phyloP scores from a whole-genome alignment of 2,888 invertebrate species.

The Chymomyza procnemis region DNA sequence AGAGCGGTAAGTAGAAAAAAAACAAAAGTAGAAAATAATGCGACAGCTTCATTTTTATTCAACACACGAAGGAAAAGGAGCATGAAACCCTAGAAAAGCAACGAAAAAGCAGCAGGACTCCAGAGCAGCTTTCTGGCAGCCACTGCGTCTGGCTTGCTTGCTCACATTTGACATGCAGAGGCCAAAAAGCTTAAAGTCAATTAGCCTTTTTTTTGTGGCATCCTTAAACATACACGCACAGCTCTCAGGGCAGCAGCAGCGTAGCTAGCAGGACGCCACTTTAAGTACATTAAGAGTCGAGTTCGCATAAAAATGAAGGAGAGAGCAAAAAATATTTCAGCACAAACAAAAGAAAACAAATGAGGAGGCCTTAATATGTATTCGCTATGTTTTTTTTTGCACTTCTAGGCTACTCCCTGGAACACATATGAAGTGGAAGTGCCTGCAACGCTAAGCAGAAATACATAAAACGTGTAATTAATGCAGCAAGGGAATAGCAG shows the following conservation, averaged over 20 bases:
- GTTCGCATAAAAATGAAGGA: neutral
- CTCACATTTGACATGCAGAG: conserved; percentile 16
- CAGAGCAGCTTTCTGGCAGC: neutral
- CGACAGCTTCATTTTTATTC: neutral
- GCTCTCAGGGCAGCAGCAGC: neutral
- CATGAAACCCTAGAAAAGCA: conserved; percentile 6
- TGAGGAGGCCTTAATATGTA: conserved; percentile 47
- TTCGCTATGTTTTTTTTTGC: conserved; percentile 7
- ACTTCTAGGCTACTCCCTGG: conserved; percentile 16
- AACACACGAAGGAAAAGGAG: neutral
- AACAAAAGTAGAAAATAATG: neutral
- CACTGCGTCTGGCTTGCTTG: neutral
- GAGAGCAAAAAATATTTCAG: neutral
- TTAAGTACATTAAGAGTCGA: neutral
- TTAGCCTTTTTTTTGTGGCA: conserved; percentile 46
- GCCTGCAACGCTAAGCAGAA: neutral
- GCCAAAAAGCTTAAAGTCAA: conserved; percentile 59
- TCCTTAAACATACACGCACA: neutral
- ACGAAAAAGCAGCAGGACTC: conserved; percentile 3
- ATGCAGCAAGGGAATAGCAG: conserved; percentile 38
- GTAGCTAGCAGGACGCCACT: neutral
- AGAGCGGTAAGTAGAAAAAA: neutral
- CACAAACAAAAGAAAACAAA: conserved; percentile 53
- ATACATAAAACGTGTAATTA: conserved; percentile 62
- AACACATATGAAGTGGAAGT: conserved; percentile 32